Conservation (phyloP, 2,797 vertebrate genomes). For the Falco cherrug region DNA sequence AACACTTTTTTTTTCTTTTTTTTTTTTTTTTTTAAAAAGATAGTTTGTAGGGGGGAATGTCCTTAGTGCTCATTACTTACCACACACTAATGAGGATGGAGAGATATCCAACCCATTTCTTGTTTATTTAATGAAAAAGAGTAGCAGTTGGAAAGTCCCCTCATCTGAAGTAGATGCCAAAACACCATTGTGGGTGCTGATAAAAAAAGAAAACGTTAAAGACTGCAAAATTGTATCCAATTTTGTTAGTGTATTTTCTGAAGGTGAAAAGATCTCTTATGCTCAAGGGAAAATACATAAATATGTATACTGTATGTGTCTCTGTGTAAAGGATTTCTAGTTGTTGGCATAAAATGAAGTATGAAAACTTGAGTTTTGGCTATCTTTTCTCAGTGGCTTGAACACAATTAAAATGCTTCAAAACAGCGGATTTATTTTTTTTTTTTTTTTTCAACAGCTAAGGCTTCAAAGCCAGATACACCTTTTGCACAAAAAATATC, state of each 20-base stretch:
- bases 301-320: neutral
- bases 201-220: neutral
- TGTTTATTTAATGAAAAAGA: neutral
- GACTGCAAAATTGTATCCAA: neutral
- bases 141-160: neutral
- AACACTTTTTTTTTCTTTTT: neutral
- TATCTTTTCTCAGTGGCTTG: neutral
- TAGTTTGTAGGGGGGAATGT: neutral
- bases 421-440: neutral
- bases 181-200: neutral
- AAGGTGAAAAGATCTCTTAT: neutral
- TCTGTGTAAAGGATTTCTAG: neutral
- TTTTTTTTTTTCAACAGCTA: neutral
- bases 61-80: neutral
- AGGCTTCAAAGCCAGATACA: neutral
- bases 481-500: neutral
- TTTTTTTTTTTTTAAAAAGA: too few species aligned
- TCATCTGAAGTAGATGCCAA: neutral
- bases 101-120: neutral
- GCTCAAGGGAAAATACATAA: neutral
- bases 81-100: neutral
- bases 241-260: neutral
- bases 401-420: neutral
- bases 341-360: neutral
- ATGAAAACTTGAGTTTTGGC: neutral